phyloP scores from a whole-genome alignment of 2,113 vertebrate genomes.

The Chloropsis hardwickii region DNA sequence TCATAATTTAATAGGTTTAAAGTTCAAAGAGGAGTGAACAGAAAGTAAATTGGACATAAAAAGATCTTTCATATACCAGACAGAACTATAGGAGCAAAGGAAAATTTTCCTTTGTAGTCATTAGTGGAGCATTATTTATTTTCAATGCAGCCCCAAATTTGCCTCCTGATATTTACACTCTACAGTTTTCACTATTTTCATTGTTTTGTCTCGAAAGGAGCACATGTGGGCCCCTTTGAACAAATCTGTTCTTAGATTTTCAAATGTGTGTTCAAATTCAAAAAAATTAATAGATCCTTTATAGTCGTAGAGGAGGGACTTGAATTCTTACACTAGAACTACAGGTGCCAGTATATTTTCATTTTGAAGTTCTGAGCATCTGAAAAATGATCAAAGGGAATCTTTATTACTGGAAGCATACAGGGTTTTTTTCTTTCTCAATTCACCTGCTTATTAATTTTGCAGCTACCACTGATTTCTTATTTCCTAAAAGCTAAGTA shows the following conservation, averaged over 20 bases:
- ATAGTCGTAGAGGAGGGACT: background rate
- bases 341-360: background rate
- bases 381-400: background rate
- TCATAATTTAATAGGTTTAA: background rate
- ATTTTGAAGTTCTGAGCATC: background rate
- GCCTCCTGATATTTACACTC: background rate
- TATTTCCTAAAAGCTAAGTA: background rate
- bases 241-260: background rate
- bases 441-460: background rate
- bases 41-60: background rate
- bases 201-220: background rate
- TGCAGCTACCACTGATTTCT: background rate
- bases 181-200: background rate
- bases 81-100: background rate
- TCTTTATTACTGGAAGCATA: background rate
- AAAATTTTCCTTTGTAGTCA: background rate
- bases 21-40: background rate
- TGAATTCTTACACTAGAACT: background rate
- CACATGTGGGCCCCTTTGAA: background rate
- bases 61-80: background rate
- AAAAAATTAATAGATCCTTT: background rate
- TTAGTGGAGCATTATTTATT: background rate
- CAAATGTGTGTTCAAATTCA: background rate
- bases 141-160: background rate
- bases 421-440: background rate